Conservation (phyloP, 2,113 vertebrate species). For the Vombatus ursinus region DNA sequence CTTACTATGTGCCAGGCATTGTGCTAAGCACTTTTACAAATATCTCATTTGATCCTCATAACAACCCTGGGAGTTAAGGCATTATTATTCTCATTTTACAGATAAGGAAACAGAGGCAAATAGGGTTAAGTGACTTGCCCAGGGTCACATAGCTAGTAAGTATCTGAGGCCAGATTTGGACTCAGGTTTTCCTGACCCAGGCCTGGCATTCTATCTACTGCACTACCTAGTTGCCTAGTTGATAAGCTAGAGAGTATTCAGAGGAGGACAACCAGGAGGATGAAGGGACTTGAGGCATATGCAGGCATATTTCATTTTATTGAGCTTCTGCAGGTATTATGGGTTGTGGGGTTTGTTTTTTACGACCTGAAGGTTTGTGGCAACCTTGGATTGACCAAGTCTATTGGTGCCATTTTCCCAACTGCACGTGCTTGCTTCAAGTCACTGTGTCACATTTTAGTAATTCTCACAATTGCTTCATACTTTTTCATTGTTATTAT, state of each 20-base stretch:
- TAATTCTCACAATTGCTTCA: not conserved
- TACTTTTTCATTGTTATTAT: not conserved
- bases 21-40: not conserved
- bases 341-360: not conserved
- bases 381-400: not conserved
- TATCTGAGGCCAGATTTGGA: not conserved
- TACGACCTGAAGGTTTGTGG: not conserved
- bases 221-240: not conserved
- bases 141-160: not conserved
- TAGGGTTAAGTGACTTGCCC: not conserved
- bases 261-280: no score
- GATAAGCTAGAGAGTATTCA: no score
- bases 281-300: not conserved
- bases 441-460: not conserved
- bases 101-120: not conserved
- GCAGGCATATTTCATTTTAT: not conserved
- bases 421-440: not conserved
- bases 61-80: not conserved
- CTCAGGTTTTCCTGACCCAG: not conserved
- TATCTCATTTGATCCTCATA: not conserved
- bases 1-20: no score
- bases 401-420: not conserved
- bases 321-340: not conserved
- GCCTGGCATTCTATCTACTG: no score
- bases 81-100: not conserved